Base-by-base conservation (phyloP, 2,888 invertebrate genomes). In the Melikaiella ostensackeni region DNA sequence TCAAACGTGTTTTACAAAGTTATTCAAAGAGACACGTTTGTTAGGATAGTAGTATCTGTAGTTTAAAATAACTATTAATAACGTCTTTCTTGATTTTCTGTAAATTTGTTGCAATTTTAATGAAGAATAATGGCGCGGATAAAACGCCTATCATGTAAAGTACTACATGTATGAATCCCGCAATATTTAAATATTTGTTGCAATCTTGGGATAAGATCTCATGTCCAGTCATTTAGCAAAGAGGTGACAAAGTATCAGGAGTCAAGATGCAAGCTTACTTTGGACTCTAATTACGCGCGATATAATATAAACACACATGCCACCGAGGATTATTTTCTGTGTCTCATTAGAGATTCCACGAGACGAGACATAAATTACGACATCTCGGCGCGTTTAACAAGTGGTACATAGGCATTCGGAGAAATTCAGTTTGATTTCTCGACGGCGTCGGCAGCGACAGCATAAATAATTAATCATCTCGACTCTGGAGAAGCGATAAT, bases 291-390 rank as follows among this genome's bases (percentile, higher is more conserved):
- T 66, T 66, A 66, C 66, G 27, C 64, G 38, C 33, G 16, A 19
- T 46, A 46, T 9, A 19, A 24, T 66, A 66, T 19, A 66, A 66
- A 42, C 24, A 38, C 66, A 66, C 66, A 66, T 66, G 66, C 42
- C 66, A 66, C 42, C 27, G 66, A 66, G 38, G 42, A 66, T 66
- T 66, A 66, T 66, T 66, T 66, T 66, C 66, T 46, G 46, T 66
- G 66, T 66, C 66, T 66, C 66, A 66, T 66, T 66, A 66, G 66
- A 66, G 42, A 66, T 66, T 66, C 66, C 42, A 66, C 11, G 66
- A 66, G 66, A 66, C 11, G 66, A 66, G 66, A 66, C 66, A 42
- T 66, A 66, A 66, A 66, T 66, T 42, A 66, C 66, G 66, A 66
- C 66, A 66, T 66, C 66, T 66, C 42, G 66, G 46, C 42, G 42